Evolutionary conservation across 2,113 vertebrate species (phyloP), one percentile per base, ranked within the genome.

Genomic region (Bambusicola thoracicus): DNA sequence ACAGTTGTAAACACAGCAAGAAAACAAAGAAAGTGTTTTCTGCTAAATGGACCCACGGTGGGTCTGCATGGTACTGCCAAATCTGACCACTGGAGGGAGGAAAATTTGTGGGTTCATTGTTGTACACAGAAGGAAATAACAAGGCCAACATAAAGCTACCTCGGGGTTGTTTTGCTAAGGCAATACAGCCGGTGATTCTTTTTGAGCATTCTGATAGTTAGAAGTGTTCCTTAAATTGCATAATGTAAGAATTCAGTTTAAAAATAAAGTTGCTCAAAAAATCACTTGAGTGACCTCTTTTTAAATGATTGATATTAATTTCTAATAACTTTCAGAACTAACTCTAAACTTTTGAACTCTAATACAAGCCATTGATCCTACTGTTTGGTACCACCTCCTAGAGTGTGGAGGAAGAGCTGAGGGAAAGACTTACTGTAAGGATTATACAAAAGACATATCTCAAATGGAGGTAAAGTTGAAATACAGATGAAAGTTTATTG

Each of bases 381-480:
- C 21, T 34, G 49, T 70, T 74, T 87, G 7, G 2, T 66, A 43
- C 19, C 49, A 67, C 5, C 8, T 34, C 17, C 10, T 27, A 92
- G 48, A 61, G 8, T 53, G 0, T 51, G 48, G 3, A 80, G 29
- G 40, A 74, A 78, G 5, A 5, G 51, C 65, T 78, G 51, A 58
- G 24, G 6, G 69, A 74, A 65, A 87, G 21, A 2, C 6, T 46
- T 68, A 27, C 4, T 67, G 14, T 27, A 69, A n/a, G 1, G 4
- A 62, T 85, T 82, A 87, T 48, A 14, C 44, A 74, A 74, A 91
- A 93, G 3, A 4, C 16, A 93, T 92, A 81, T 75, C 75, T 72
- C 67, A 90, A 93, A 86, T 55, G 34, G 10, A 78, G 8, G 4
- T 76, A 61, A 91, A 87, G 16, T 89, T 76, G 53, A 93, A 91